Evolutionary conservation across 1,140 invertebrate genomes (phyloP).

Genomic region (Drosophila persimilis): DNA sequence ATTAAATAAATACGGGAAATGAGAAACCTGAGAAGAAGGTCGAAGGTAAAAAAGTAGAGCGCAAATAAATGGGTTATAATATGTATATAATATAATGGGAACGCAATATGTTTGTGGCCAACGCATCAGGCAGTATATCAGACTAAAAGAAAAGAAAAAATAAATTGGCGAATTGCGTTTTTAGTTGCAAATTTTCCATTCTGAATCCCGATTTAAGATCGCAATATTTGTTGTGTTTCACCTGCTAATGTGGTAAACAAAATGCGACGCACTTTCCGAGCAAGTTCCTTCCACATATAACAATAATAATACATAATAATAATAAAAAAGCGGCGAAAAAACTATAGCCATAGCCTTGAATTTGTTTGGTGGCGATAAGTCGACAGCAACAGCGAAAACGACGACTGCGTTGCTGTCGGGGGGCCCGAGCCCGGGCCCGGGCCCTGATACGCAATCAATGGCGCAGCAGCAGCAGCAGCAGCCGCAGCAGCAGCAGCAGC

Average conservation of each 20-base stretch:
- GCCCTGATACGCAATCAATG: slow-evolving; percentile 61
- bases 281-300: slow-evolving; percentile 29
- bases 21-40: no score
- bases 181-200: slow-evolving; percentile 47
- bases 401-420: no score
- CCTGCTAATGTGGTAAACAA: slow-evolving; percentile 42
- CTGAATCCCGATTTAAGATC: slow-evolving; percentile 15
- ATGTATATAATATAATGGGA: no score
- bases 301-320: slow-evolving; percentile 27
- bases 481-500: slow-evolving; percentile 27
- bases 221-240: slow-evolving; percentile 18
- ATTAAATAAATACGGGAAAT: no score
- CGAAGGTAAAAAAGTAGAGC: no score
- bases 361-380: slow-evolving; percentile 64
- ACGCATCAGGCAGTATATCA: no score
- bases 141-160: background rate
- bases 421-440: background rate
- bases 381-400: background rate
- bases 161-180: slow-evolving; percentile 20
- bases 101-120: slow-evolving; percentile 44
- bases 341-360: slow-evolving; percentile 61
- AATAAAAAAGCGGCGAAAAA: slow-evolving; percentile 13
- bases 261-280: slow-evolving; percentile 63
- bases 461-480: slow-evolving; percentile 35
- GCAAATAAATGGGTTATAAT: no score